Conservation (phyloP, 2,113 vertebrate species). For the Camelus bactrianus region DNA sequence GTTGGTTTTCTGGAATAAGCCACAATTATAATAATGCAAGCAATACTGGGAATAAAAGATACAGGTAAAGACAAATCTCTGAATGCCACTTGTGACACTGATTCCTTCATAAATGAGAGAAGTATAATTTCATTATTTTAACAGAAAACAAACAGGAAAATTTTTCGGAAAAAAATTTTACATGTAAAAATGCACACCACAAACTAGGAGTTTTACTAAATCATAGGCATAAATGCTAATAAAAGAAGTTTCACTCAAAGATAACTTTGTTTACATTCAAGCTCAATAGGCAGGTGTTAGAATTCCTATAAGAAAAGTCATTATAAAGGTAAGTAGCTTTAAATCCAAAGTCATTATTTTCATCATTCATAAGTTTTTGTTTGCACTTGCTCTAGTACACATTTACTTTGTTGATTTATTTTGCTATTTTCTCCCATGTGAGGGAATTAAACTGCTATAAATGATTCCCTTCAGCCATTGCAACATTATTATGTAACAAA, state of each 20-base stretch:
- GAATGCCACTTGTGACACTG: background rate
- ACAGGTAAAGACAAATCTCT: background rate
- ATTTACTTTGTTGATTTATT: slow-evolving; percentile 76
- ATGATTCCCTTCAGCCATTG: slow-evolving; percentile 65
- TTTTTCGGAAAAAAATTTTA: slow-evolving; percentile 5
- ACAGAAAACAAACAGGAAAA: background rate
- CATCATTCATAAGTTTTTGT: slow-evolving; percentile 51
- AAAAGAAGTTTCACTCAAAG: background rate
- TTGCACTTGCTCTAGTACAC: slow-evolving; percentile 52
- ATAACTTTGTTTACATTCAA: slow-evolving; percentile 16
- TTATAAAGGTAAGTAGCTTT: slow-evolving; percentile 54
- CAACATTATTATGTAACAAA: slow-evolving; percentile 66
- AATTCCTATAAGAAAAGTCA: slow-evolving; percentile 48
- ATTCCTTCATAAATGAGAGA: background rate
- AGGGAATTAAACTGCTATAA: slow-evolving; percentile 66
- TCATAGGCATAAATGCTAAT: background rate
- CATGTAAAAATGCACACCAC: background rate
- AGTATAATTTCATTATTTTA: background rate
- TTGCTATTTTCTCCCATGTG: slow-evolving; percentile 64
- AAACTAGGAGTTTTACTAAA: background rate
- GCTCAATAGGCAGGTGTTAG: background rate
- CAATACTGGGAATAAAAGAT: background rate
- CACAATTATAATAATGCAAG: background rate
- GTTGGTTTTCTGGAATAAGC: background rate
- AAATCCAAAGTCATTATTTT: slow-evolving; percentile 47